Evolutionary conservation across 2,888 invertebrate species (phyloP), one percentile per base, ranked within the genome.

Genomic region (Diarsia mendica): DNA sequence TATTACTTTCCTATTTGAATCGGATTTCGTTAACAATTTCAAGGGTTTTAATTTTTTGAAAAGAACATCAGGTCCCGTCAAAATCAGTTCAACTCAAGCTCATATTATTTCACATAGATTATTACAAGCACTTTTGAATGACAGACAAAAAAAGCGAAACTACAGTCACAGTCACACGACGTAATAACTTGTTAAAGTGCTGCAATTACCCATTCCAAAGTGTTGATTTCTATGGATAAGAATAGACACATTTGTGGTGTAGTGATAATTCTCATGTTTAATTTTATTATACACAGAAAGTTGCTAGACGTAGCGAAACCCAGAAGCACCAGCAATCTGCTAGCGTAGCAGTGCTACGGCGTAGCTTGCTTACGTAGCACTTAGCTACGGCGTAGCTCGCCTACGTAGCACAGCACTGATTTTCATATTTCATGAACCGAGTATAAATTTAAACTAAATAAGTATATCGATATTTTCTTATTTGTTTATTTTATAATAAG

Each of bases 371-470:
- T 63, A 15, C 28, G 44, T 51, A 72, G 46, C 49, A 46, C 9
- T 46, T 5, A 20, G 51, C 51, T 74, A 61, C 51, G 51, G 6
- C 60, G 60, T 61, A 72, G 20, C 23, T 18, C 10, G n/a, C 20
- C n/a, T 0, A 5, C 44, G n/a, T 46, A 53, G 28, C 28, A 13
- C 18, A 39, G 23, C n/a, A 28, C 3, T 8, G 46, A 39, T 58
- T 73, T 58, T 18, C 23, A 72, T 48, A 1, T 55, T 55, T 72
- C 33, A 18, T 48, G 11, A 72, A 13, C 33, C 20, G 33, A 18
- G 9, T 8, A n/a, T 11, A 13, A 28, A 53, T 70, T 70, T 28
- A 11, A 71, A 28, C 15, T 15, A 8, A 10, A 28, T 11, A 28
- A 70, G 15, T 15, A 0, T 9, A 49, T 39, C 5, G 15, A 0